Percentiles rank a stretch among this genome's conserved stretches.
These are phyloP conservation scores for Gryllus bimaculatus DNA, from an alignment of 1,140 invertebrate species.

Conservation along the genomic window DNA sequence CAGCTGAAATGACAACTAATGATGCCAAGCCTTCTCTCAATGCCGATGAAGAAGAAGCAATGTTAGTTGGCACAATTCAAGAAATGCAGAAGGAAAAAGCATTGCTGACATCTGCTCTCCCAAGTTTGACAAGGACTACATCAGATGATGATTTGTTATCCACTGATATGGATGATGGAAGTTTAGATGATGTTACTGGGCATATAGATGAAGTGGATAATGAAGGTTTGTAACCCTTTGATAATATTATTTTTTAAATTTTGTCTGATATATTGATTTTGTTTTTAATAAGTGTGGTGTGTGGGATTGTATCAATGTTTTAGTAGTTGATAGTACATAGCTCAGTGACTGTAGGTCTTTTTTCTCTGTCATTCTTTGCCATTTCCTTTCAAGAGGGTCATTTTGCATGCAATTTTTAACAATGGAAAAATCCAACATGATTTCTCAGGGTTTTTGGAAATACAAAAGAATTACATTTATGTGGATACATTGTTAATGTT, in stretches of 20 bases:
- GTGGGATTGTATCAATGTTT: neutral
- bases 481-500: too few relatives aligned
- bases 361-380: too few relatives aligned
- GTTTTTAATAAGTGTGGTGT: neutral
- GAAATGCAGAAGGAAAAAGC: conserved; percentile 73
- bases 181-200: conserved; percentile 42
- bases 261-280: neutral
- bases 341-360: too few relatives aligned
- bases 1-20: conserved; percentile 30
- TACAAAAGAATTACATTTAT: too few relatives aligned
- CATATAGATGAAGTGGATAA: conserved; percentile 15
- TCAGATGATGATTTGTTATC: conserved; percentile 76
- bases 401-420: too few relatives aligned
- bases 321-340: neutral
- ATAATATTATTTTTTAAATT: neutral
- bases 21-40: conserved; percentile 27
- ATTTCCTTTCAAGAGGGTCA: too few relatives aligned
- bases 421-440: too few relatives aligned
- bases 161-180: conserved; percentile 49
- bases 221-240: neutral
- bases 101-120: conserved; percentile 66
- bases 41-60: conserved; percentile 53
- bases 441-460: too few relatives aligned
- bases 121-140: conserved; percentile 63
- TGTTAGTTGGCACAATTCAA: conserved; percentile 60